phyloP scores from a whole-genome alignment of 2,113 vertebrate species.

The Ibidorhyncha struthersii region DNA sequence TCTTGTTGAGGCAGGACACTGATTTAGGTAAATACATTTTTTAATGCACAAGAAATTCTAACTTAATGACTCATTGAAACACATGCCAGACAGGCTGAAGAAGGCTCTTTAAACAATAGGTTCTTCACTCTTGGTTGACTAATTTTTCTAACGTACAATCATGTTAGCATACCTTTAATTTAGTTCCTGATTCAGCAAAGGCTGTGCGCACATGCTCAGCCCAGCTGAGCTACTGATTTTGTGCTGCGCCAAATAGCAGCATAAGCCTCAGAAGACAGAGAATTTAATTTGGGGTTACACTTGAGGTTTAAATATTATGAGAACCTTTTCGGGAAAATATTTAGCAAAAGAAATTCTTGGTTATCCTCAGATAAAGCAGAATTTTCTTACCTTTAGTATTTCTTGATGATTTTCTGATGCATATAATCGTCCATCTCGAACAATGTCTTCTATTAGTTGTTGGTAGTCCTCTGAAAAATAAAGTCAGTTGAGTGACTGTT shows the following conservation, averaged over 20 bases:
- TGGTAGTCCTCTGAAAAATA: constrained; percentile 90
- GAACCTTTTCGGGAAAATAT: neutral
- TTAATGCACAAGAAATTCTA: neutral
- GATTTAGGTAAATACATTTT: neutral
- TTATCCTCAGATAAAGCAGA: neutral
- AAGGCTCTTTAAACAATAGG: neutral
- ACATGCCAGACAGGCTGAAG: neutral
- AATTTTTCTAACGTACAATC: neutral
- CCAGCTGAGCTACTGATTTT: neutral
- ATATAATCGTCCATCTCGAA: constrained; percentile 89
- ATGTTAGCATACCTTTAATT: neutral
- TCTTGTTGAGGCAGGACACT: neutral
- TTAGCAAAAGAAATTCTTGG: neutral
- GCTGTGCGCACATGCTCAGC: rapidly evolving
- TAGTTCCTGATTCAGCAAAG: neutral
- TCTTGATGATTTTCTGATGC: constrained; percentile 96
- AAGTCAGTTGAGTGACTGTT: neutral
- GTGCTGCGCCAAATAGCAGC: neutral
- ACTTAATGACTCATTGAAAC: neutral
- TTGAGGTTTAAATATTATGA: neutral
- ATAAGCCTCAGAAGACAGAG: neutral
- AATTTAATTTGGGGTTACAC: neutral
- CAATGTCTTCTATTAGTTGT: constrained; percentile 93
- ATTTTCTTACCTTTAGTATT: constrained; percentile 85
- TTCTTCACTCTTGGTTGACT: neutral